Evolutionary conservation across 2,113 vertebrate genomes (phyloP), one percentile per base, ranked within the genome.

Genomic region (Chaenogobius annularis): DNA sequence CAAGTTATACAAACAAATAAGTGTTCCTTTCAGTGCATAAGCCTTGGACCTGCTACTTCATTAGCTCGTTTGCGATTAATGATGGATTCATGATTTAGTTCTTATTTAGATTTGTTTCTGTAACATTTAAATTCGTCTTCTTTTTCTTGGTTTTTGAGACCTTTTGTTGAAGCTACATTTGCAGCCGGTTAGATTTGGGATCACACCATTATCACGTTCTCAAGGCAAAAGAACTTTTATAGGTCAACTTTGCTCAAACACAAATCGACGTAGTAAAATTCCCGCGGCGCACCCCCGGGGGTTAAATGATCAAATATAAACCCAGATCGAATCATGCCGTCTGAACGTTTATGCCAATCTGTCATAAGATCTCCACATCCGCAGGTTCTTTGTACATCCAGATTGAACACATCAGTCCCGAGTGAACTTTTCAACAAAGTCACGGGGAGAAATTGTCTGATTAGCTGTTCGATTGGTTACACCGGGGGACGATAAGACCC

Each of bases 391-490:
- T 50, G 22, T 70, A 47, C 73, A 12, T 40, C n/a, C 23, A 35
- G 62, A 71, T 76, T 74, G 1, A 13, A 76, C 71, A 70, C 31
- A 81, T 70, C 75, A 55, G 73, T 1, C 69, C 64, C 3, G 46
- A 48, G 35, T 82, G 82, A 85, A 83, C 77, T 79, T 85, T 73
- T 74, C 73, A 79, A 80, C 84, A 84, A 84, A 81, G 75, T 77
- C 80, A 74, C 66, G 65, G 66, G 68, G 73, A 19, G 64, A 80
- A 82, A 86, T 86, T 58, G 66, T 69, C 69, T 84, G 84, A 90
- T 90, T 82, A 87, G 73, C 62, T 70, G 10, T 81, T 76, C 10
- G 66, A 81, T 77, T 81, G 79, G 77, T 82, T 74, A 65, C 78
- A 76, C 80, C 37, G 75, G 69, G 26, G 56, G 47, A 66, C 52